These are phyloP conservation scores for Exocentrus adspersus DNA, from an alignment of 2,888 invertebrate species.

Conservation along the genomic window DNA sequence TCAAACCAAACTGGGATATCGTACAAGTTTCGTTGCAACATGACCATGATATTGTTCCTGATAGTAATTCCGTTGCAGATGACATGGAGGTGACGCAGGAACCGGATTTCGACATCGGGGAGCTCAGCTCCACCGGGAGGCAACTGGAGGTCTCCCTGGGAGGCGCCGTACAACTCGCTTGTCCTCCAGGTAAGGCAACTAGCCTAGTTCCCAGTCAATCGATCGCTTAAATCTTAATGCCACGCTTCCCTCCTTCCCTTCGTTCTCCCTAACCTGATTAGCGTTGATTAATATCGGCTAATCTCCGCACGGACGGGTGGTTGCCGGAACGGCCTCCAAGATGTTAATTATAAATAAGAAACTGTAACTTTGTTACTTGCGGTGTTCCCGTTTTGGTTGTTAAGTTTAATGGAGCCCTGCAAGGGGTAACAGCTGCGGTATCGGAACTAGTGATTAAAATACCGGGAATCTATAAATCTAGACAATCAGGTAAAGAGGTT, in stretches of 20 bases:
- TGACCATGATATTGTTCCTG: too few relatives aligned
- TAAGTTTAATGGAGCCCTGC: too few relatives aligned
- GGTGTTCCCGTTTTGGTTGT: background rate
- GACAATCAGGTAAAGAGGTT: too few relatives aligned
- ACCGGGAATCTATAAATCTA: too few relatives aligned
- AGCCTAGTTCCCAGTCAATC: slow-evolving; percentile 33
- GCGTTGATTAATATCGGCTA: slow-evolving; percentile 18
- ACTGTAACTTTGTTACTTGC: background rate
- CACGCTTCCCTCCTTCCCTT: slow-evolving; percentile 35
- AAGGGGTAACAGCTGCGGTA: too few relatives aligned
- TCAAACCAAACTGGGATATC: too few relatives aligned
- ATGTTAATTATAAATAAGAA: slow-evolving; percentile 3
- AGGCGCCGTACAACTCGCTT: slow-evolving; percentile 86
- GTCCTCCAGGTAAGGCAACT: slow-evolving; percentile 74
- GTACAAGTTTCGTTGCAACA: too few relatives aligned
- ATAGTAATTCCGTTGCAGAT: slow-evolving; percentile 58
- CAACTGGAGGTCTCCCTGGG: slow-evolving; percentile 86
- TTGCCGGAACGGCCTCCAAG: background rate
- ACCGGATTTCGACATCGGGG: slow-evolving; percentile 66
- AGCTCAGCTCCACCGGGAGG: slow-evolving; percentile 70
- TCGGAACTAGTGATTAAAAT: too few relatives aligned
- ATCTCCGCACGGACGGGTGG: background rate
- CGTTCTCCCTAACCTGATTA: slow-evolving; percentile 18
- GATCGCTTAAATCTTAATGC: slow-evolving; percentile 41
- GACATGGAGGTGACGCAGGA: slow-evolving; percentile 69